Evolutionary conservation across 2,888 invertebrate species (phyloP).

Genomic region (Atethmia centrago): DNA sequence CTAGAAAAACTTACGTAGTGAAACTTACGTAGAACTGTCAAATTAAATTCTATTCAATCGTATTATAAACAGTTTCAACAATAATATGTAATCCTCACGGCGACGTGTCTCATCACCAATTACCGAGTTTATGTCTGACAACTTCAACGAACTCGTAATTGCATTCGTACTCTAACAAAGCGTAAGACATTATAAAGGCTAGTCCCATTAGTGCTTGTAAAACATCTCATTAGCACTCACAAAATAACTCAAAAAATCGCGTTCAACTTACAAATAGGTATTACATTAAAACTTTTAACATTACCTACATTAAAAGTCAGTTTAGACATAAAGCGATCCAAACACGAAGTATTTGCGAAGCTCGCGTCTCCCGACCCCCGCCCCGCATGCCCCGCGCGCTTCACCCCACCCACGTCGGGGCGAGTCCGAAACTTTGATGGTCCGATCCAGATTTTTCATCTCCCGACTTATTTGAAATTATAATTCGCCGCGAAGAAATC

Average conservation of each 20-base stretch:
- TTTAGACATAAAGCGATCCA: constrained; percentile 82
- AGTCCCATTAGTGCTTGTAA: constrained; percentile 53
- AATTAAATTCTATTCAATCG: constrained; percentile 16
- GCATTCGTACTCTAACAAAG: constrained; percentile 41
- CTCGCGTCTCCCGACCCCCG: constrained; percentile 38
- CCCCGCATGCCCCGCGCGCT: background rate
- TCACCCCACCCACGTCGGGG: constrained; percentile 56
- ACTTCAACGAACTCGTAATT: constrained; percentile 38
- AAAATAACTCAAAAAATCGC: constrained; percentile 65
- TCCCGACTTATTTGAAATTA: constrained; percentile 89
- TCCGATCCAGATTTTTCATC: constrained; percentile 89
- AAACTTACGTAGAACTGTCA: no score
- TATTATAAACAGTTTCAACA: constrained; percentile 9
- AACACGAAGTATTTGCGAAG: constrained; percentile 77
- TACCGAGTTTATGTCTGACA: constrained; percentile 24
- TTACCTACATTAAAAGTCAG: constrained; percentile 85
- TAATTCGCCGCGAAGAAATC: constrained; percentile 87
- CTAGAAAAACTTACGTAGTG: no score
- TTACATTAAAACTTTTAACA: constrained; percentile 78
- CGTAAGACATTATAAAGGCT: constrained; percentile 39
- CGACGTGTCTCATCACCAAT: constrained; percentile 30
- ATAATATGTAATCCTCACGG: background rate
- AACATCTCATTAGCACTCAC: constrained; percentile 59
- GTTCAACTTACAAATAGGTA: constrained; percentile 74
- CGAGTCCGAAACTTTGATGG: constrained; percentile 85